Evolutionary conservation across 2,113 vertebrate genomes (phyloP).

Genomic region (Progne subis): DNA sequence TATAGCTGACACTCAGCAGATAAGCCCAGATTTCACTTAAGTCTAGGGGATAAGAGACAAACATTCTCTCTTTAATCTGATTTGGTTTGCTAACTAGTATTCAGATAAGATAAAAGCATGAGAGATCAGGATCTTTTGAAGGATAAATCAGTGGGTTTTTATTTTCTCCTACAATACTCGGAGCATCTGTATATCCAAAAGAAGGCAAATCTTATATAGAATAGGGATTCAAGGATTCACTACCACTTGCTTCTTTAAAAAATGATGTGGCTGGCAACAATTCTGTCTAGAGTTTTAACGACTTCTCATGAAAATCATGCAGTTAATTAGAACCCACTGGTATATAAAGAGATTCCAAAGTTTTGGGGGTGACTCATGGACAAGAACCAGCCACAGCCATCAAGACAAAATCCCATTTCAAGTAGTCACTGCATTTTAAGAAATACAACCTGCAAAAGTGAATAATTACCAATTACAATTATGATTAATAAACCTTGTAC

Average conservation of each 20-base stretch:
- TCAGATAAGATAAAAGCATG: conserved; percentile 46
- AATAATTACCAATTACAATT: neutral
- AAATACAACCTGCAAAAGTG: neutral
- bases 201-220: neutral
- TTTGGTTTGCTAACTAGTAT: conserved; percentile 39
- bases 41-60: conserved; percentile 9
- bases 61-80: conserved; percentile 65
- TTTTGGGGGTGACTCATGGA: neutral
- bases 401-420: neutral
- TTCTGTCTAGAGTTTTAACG: neutral
- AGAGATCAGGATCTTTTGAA: conserved; percentile 41
- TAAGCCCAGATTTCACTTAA: conserved; percentile 61
- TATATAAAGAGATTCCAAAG: neutral
- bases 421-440: neutral
- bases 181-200: conserved; percentile 13
- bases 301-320: neutral
- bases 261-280: neutral
- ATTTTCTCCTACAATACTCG: neutral
- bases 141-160: conserved; percentile 13
- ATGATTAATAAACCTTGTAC: neutral
- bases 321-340: neutral
- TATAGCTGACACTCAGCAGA: conserved; percentile 27
- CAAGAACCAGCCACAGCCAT: neutral
- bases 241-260: neutral
- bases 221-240: neutral